Conservation (phyloP, 2,888 invertebrate genomes). For the Neuroscelio doddi region DNA sequence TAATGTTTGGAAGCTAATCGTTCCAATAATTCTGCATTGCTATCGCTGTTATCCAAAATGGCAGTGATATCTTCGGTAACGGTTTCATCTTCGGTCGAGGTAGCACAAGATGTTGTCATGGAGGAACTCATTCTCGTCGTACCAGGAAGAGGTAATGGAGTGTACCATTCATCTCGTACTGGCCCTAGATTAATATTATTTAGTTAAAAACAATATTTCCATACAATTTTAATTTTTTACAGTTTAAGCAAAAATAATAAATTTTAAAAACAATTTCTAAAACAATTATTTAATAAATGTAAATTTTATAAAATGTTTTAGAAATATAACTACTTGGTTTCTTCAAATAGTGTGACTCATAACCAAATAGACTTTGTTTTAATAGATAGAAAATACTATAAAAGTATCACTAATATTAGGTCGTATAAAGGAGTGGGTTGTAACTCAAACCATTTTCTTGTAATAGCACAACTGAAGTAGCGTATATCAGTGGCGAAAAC, state of each 20-base stretch:
- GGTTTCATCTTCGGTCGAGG: conserved; percentile 57
- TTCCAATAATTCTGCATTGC: conserved; percentile 74
- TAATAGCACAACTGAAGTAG: no score
- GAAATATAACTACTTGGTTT: no score
- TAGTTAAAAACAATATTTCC: no score
- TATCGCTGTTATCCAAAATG: conserved; percentile 70
- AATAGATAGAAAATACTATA: no score
- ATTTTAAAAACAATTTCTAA: no score
- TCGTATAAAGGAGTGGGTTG: no score
- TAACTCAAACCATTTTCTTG: no score
- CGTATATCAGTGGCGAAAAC: no score
- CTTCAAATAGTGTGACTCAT: no score
- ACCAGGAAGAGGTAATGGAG: conserved; percentile 65
- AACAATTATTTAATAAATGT: no score
- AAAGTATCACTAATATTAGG: no score
- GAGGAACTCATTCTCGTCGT: conserved; percentile 59
- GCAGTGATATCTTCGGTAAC: conserved; percentile 61
- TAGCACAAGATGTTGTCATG: conserved; percentile 64
- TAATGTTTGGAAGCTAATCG: conserved; percentile 75
- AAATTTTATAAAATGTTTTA: no score
- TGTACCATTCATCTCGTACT: conserved; percentile 69
- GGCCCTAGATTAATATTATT: conserved; percentile 58
- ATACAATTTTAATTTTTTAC: background rate
- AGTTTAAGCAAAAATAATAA: background rate
- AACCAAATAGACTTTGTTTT: background rate